Percentiles rank a stretch among this genome's conserved stretches.
Conservation (phyloP, 2,888 invertebrate genomes). For the Callyntrura sp. region DNA sequence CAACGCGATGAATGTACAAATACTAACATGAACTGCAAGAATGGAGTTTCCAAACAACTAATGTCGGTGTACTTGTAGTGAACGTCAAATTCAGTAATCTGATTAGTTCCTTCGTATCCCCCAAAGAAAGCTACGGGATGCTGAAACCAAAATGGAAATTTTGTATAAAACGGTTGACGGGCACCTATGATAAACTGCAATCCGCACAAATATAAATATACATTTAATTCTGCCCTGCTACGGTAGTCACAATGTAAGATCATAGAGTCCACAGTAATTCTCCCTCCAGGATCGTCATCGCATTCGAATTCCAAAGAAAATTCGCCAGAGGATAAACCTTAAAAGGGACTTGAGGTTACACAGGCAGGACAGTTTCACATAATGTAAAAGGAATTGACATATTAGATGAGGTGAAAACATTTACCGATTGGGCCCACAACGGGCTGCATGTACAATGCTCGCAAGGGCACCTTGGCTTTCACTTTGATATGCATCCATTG, state of each 20-base stretch:
- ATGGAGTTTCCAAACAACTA: conserved; percentile 57
- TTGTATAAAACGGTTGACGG: neutral
- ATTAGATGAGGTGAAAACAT: too few relatives aligned
- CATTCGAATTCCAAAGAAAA: conserved; percentile 53
- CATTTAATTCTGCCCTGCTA: conserved; percentile 27
- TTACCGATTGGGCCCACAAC: conserved; percentile 45
- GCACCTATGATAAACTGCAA: neutral
- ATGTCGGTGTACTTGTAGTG: conserved; percentile 55
- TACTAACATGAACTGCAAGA: conserved; percentile 56
- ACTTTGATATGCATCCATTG: conserved; percentile 62
- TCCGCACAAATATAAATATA: too few relatives aligned
- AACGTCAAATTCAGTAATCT: conserved; percentile 18
- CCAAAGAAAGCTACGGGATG: conserved; percentile 46
- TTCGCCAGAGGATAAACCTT: conserved; percentile 21
- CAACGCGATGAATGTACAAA: neutral
- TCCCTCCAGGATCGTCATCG: neutral
- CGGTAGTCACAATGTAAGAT: conserved; percentile 47
- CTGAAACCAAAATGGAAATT: conserved; percentile 17
- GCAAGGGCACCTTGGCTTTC: neutral
- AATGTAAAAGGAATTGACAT: too few relatives aligned
- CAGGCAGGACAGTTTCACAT: too few relatives aligned
- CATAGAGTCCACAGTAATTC: neutral
- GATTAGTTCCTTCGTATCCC: neutral
- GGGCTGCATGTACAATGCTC: conserved; percentile 49
- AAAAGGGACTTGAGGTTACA: neutral